Base-by-base conservation (phyloP, 2,888 invertebrate species). In the Scaptomyza parva region DNA sequence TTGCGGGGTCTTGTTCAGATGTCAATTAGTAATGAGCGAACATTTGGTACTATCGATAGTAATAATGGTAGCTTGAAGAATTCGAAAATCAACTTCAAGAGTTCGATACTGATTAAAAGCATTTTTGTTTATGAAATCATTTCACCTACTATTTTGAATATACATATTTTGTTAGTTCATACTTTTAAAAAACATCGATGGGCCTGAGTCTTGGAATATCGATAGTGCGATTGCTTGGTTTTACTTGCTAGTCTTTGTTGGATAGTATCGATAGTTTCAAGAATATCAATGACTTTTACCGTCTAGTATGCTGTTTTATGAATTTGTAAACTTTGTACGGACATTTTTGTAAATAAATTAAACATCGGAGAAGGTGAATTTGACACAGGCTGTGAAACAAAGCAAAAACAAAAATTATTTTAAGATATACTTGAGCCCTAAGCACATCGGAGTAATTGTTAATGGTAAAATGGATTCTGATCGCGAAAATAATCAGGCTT, bases 401-500 rank as follows among this genome's bases (percentile, higher is more conserved):
- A 7, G 35, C n/a, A n/a, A 14, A 37, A 9, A 37, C 1, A 37
- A 14, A 14, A 17, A 3, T 9, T 37, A 17, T 17, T 37, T 17
- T 1, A 17, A 17, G 3, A 2, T 12, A n/a, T 14, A 33, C 0
- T 14, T 9, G 3, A 28, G 28, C 28, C 8, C 28, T 9, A 9
- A 28, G 3, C 2, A 33, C 3, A n/a, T 9, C n/a, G n/a, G n/a
- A 35, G 14, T 3, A 14, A 14, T 35, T 14, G 8, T 1, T 9
- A 17, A 17, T 17, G 37, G 24, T n/a, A 8, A 4, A 8, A 66
- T 66, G 65, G 44, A 50, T 26, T 44, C 35, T 2, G 43, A 35
- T 5, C 35, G 43, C 35, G 64, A 61, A 11, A 53, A 18, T 3
- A 30, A 33, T 17, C 18, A 44, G 12, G 62, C 50, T 8, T 60